Evolutionary conservation across 2,113 vertebrate species (phyloP), one percentile per base, ranked within the genome.

Genomic region (Orientallactaga bullata): DNA sequence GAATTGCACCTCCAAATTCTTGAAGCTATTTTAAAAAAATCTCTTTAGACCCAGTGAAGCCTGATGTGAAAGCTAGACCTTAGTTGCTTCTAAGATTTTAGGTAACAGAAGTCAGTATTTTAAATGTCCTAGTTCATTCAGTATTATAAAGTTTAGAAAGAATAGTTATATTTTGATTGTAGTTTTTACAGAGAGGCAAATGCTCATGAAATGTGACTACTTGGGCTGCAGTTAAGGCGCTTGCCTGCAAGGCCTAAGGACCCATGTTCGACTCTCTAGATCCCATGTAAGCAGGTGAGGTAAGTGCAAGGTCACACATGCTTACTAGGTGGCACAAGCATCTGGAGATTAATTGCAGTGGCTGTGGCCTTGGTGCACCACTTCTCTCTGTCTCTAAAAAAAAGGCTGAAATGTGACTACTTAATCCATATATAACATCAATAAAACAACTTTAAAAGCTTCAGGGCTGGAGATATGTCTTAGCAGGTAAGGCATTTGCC

Each of bases 51-150:
- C 26, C 79, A 83, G 24, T 73, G 66, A 69, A 80, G 47, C 30
- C 65, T 93, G 58, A 94, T 68, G 32, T 65, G 39, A 93, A 95
- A 91, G 85, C 47, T 23, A 92, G 65, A 82, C 71, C 69, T 78
- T 51, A 66, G 32, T 72, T 20, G 68, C 12, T 39, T 80, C 30
- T 1, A 91, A 89, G 83, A 86, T 83, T 91, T 88, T 82, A 91
- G 82, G 18, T 72, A 93, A 73, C 7, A 87, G 47, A 87, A 90
- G 35, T 21, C 32, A 74, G 58, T 77, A 77, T 32, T 85, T 90
- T 60, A 88, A 92, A 87, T 11, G 89, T 37, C 2, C 17, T 39
- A 71, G 85, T 35, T 89, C n/a, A 55, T 47, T 47, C 42, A 47
- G 6, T 35, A 58, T 58, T 78, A 74, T 28, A 65, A 47, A 81